Conservation (phyloP, 2,888 invertebrate genomes). For the Eupeodes luniger region DNA sequence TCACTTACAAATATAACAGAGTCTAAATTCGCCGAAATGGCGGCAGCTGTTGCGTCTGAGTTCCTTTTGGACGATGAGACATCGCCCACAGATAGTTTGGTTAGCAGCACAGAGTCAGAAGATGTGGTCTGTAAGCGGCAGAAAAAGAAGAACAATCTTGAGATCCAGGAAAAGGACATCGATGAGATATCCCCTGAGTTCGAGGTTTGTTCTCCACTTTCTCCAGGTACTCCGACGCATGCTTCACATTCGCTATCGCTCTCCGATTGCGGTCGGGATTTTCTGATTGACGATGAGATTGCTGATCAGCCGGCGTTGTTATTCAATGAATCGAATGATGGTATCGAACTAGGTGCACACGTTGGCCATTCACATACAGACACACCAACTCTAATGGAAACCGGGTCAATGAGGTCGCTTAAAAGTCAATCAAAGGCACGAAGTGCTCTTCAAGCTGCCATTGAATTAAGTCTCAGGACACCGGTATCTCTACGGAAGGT, state of each 20-base stretch:
- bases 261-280: slow-evolving; percentile 91
- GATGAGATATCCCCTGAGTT: slow-evolving; percentile 84
- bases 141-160: slow-evolving; percentile 83
- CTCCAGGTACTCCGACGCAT: slow-evolving; percentile 92
- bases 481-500: slow-evolving; percentile 82
- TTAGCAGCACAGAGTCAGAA: slow-evolving; percentile 84
- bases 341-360: slow-evolving; percentile 81
- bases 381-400: slow-evolving; percentile 83
- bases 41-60: slow-evolving; percentile 88
- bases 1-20: slow-evolving; percentile 81
- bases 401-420: slow-evolving; percentile 82
- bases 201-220: slow-evolving; percentile 85
- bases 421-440: slow-evolving; percentile 81
- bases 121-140: slow-evolving; percentile 81
- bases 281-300: slow-evolving; percentile 94
- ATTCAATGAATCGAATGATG: slow-evolving; percentile 86
- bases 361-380: slow-evolving; percentile 84
- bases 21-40: slow-evolving; percentile 89
- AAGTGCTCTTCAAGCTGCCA: slow-evolving; percentile 83
- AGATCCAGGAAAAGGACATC: slow-evolving; percentile 84
- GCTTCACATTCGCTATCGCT: slow-evolving; percentile 91
- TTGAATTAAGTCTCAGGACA: slow-evolving; percentile 83
- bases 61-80: slow-evolving; percentile 92
- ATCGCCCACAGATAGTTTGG: slow-evolving; percentile 92
- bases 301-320: slow-evolving; percentile 94